phyloP scores from a whole-genome alignment of 2,113 vertebrate genomes.

The Sprattus sprattus region DNA sequence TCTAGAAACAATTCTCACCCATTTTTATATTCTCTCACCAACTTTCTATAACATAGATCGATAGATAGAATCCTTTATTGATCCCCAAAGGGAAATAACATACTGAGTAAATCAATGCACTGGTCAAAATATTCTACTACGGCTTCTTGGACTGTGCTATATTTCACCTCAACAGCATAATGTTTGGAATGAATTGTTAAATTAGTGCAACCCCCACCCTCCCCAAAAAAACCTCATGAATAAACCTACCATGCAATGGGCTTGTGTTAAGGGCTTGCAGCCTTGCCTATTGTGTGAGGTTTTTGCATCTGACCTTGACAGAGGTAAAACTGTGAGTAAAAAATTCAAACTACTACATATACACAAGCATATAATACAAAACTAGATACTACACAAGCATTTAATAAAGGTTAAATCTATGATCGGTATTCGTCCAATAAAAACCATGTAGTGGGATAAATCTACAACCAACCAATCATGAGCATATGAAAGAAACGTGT shows the following conservation, averaged over 20 bases:
- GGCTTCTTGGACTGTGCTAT: no score
- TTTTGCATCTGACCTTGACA: slow-evolving; percentile 80
- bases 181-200: background rate
- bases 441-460: background rate
- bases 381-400: background rate
- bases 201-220: background rate
- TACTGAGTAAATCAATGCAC: no score
- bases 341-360: background rate
- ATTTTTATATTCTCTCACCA: no score
- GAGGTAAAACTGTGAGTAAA: slow-evolving; percentile 14
- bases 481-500: background rate
- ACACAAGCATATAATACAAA: background rate
- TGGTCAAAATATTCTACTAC: background rate
- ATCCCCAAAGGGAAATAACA: no score
- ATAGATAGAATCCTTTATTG: no score
- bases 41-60: no score
- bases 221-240: background rate
- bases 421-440: background rate
- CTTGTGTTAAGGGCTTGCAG: slow-evolving; percentile 89
- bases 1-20: no score
- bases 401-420: background rate
- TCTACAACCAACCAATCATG: background rate
- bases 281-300: slow-evolving; percentile 80
- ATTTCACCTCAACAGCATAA: background rate
- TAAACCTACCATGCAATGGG: slow-evolving; percentile 83